phyloP scores from a whole-genome alignment of 2,888 invertebrate species.

The Drosophila trichaetosa region DNA sequence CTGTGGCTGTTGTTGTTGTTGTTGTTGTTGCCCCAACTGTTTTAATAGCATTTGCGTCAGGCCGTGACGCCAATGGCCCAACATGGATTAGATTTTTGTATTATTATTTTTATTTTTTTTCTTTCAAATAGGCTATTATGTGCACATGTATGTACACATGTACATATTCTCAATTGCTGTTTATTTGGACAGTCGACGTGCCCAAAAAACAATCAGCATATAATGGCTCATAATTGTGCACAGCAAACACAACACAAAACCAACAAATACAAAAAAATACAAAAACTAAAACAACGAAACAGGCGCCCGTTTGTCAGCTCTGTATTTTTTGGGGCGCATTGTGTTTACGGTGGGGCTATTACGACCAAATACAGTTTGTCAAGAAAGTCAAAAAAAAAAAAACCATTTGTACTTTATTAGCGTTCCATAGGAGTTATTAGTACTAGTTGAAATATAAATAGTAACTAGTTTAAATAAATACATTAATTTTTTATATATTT shows the following conservation, averaged over 20 bases:
- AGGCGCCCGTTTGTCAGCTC: conserved; percentile 39
- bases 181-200: conserved; percentile 44
- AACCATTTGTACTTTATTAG: background rate
- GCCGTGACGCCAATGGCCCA: conserved; percentile 61
- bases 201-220: conserved; percentile 50
- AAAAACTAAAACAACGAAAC: conserved; percentile 22
- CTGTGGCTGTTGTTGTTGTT: background rate
- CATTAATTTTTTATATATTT: background rate
- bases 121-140: background rate
- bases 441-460: background rate
- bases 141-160: background rate
- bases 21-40: conserved; percentile 58
- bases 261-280: conserved; percentile 4
- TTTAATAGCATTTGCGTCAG: conserved; percentile 75
- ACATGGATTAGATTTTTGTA: conserved; percentile 62
- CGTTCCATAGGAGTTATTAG: background rate
- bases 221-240: conserved; percentile 51
- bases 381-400: background rate
- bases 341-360: background rate
- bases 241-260: conserved; percentile 9
- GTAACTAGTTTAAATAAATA: background rate
- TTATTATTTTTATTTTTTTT: background rate
- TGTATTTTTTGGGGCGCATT: background rate
- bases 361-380: background rate
- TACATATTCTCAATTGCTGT: conserved; percentile 16